Percentiles rank a stretch among this genome's conserved stretches.
phyloP scores from a whole-genome alignment of 30 jellyfish, hydroid and myxozoan species.

The Aurelia coerulea region DNA sequence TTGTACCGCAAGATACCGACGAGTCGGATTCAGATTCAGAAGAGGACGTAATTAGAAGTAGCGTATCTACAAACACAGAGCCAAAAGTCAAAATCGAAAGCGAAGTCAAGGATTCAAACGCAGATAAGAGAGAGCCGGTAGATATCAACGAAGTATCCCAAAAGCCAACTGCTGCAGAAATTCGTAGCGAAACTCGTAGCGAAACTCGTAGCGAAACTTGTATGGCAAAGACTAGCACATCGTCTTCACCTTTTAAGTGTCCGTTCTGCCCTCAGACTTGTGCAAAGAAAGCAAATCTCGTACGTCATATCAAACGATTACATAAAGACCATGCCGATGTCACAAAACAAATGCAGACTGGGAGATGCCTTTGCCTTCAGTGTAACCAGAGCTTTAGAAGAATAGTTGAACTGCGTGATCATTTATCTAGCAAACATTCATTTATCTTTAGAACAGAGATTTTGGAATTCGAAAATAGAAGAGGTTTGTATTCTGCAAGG shows the following conservation, averaged over 20 bases:
- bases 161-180: constrained; percentile 9
- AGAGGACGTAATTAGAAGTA: constrained; percentile 4
- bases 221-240: constrained; percentile 9
- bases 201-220: constrained; percentile 13
- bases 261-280: constrained; percentile 30
- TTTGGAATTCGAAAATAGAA: constrained; percentile 20
- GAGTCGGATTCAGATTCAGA: constrained; percentile 29
- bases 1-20: constrained; percentile 3
- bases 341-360: too few species aligned
- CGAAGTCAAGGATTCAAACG: constrained; percentile 2
- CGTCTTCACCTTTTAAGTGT: constrained; percentile 10
- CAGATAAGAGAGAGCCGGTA: background rate
- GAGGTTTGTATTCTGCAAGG: constrained; percentile 1
- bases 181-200: constrained; percentile 11
- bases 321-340: constrained; percentile 28
- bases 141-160: constrained; percentile 11
- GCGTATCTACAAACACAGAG: constrained; percentile 3
- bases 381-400: too few species aligned
- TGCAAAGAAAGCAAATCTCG: constrained; percentile 38
- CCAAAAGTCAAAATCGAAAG: constrained; percentile 15
- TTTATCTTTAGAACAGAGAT: constrained; percentile 28
- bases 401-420: too few species aligned
- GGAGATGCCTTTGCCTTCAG: too few species aligned
- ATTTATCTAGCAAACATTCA: background rate
- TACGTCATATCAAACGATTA: constrained; percentile 14